phyloP scores from a whole-genome alignment of 2,888 invertebrate genomes.

The Myopa tessellatipennis region DNA sequence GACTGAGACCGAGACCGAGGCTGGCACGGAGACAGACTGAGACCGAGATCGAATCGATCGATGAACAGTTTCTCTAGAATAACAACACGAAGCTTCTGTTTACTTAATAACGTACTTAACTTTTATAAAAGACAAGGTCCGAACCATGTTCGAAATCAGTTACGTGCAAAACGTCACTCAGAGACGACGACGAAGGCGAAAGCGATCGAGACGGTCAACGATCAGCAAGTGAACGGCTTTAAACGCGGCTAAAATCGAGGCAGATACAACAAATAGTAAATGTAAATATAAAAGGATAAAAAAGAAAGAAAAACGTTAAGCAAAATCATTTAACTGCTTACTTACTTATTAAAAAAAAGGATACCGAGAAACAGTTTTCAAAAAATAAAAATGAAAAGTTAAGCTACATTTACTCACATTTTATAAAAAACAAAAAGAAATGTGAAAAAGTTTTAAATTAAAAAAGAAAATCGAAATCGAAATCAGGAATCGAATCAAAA shows the following conservation, averaged over 20 bases:
- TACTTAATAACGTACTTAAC: slow-evolving; percentile 44
- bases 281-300: not conserved
- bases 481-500: no score
- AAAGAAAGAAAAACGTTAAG: not conserved
- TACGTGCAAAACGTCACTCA: slow-evolving; percentile 54
- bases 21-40: not conserved
- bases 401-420: no score
- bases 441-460: no score
- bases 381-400: no score
- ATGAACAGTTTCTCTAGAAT: slow-evolving; percentile 16
- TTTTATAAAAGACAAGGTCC: slow-evolving; percentile 61
- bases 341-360: no score
- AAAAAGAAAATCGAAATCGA: no score
- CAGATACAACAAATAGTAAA: not conserved
- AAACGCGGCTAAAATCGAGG: slow-evolving; percentile 27
- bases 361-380: no score
- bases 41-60: slow-evolving; percentile 8
- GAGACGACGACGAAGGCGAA: slow-evolving; percentile 45
- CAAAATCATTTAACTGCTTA: not conserved
- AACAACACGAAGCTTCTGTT: not conserved
- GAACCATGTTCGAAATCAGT: slow-evolving; percentile 59
- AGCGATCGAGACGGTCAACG: slow-evolving; percentile 7
- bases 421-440: no score
- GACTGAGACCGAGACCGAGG: not conserved
- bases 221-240: slow-evolving; percentile 16